These are phyloP conservation scores for Trichosurus vulpecula DNA, from an alignment of 2,797 vertebrate genomes.

Conservation along the genomic window DNA sequence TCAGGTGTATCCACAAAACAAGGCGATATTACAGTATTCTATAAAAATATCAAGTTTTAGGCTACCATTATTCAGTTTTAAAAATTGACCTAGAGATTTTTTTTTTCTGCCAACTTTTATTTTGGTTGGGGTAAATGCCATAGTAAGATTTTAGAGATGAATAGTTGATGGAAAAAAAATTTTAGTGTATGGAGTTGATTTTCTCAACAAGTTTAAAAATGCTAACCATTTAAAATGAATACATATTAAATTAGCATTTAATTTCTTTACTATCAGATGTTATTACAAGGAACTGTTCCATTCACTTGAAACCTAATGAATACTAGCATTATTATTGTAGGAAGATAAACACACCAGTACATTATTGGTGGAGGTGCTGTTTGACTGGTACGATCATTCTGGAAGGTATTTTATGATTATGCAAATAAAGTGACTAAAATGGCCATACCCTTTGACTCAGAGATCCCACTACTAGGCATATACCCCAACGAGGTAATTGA, in stretches of 20 bases:
- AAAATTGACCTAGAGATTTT: constrained; percentile 80
- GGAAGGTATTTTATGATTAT: neutral
- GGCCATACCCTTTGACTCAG: neutral
- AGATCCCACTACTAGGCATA: neutral
- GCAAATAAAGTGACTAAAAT: neutral
- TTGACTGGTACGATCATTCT: neutral
- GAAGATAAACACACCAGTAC: neutral
- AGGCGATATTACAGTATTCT: constrained; percentile 83
- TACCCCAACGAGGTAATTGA: neutral
- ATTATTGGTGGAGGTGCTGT: neutral
- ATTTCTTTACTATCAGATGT: constrained; percentile 90
- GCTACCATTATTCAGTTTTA: constrained; percentile 82
- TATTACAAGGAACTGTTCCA: constrained; percentile 86
- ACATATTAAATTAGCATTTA: constrained; percentile 90
- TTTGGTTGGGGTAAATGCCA: constrained; percentile 82
- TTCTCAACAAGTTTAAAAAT: constrained; percentile 84
- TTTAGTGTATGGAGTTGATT: constrained; percentile 84
- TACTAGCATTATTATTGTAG: constrained; percentile 74
- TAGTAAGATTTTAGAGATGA: constrained; percentile 81
- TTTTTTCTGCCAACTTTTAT: constrained; percentile 71
- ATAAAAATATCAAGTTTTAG: constrained; percentile 87
- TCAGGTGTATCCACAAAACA: constrained; percentile 85
- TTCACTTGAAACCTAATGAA: constrained; percentile 89
- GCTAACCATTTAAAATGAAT: constrained; percentile 86
- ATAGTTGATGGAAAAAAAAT: constrained; percentile 79